A percentile compares a stretch with the other conserved stretches of the same genome.
phyloP scores from a whole-genome alignment of 2,113 vertebrate genomes.

The Uropsilus gracilis region DNA sequence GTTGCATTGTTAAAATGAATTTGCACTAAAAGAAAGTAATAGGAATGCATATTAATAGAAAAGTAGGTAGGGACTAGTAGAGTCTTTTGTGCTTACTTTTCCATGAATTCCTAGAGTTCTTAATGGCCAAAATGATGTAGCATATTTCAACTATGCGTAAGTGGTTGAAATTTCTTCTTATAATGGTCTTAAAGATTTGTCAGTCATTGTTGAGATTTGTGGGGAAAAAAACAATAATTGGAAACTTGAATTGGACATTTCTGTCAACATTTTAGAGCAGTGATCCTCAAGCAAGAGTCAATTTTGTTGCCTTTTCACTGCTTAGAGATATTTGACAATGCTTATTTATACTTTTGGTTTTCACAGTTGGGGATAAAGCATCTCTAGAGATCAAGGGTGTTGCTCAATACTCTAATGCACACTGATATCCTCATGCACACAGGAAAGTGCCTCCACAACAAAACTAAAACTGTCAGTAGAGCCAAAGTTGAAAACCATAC shows the following conservation, averaged over 20 bases:
- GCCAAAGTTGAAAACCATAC: background rate
- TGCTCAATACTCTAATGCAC: background rate
- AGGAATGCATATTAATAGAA: background rate
- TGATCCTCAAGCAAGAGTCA: background rate
- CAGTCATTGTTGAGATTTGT: background rate
- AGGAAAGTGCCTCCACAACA: background rate
- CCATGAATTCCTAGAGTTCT: background rate
- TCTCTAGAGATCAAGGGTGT: background rate
- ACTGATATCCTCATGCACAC: background rate
- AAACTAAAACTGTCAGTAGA: background rate
- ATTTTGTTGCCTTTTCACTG: background rate
- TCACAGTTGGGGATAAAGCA: background rate
- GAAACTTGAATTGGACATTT: background rate
- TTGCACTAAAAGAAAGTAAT: slow-evolving; percentile 23
- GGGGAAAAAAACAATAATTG: background rate
- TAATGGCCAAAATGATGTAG: background rate
- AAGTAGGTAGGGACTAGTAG: background rate
- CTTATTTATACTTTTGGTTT: background rate
- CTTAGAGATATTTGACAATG: background rate
- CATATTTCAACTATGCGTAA: background rate
- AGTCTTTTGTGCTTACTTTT: background rate
- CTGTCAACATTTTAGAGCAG: background rate
- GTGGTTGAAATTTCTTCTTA: background rate
- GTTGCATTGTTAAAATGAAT: slow-evolving; percentile 40
- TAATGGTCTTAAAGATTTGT: background rate